Percentiles rank a stretch among this genome's conserved stretches.
These are phyloP conservation scores for Muraenolepis orangiensis DNA, from an alignment of 2,797 vertebrate genomes.

Conservation along the genomic window DNA sequence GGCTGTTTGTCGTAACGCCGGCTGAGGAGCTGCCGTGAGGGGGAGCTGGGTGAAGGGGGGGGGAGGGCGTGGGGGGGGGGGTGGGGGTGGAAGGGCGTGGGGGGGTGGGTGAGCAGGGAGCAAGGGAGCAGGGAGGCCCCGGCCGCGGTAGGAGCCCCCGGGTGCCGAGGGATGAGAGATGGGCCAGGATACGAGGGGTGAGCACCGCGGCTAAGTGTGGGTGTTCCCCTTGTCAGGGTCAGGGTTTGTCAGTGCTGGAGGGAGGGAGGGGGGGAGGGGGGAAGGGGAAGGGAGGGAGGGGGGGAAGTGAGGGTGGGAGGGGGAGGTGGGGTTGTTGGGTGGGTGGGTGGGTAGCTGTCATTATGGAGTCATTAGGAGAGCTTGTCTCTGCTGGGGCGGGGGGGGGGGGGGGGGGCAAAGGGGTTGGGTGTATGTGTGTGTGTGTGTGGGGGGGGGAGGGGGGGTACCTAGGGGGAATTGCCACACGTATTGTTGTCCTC, in stretches of 20 bases:
- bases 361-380: conserved; percentile 68
- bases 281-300: no score
- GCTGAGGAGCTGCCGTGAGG: conserved; percentile 12
- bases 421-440: conserved; percentile 4
- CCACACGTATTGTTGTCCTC: conserved; percentile 36
- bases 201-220: conserved; percentile 48
- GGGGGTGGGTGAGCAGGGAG: no score
- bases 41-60: conserved; percentile 50
- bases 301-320: conserved; percentile 32
- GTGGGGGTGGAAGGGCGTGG: no score
- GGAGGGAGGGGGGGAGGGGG: conserved; percentile 44
- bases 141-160: no score
- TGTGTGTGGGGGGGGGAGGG: no score
- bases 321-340: conserved; percentile 7
- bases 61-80: conserved; percentile 40
- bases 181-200: conserved; percentile 51
- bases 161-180: conserved; percentile 47
- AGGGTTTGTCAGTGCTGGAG: conserved; percentile 60
- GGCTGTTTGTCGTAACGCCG: conserved; percentile 48
- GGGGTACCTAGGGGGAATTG: conserved; percentile 11
- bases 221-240: conserved; percentile 64
- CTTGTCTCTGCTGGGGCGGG: conserved; percentile 49
- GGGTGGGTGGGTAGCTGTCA: conserved; percentile 53
- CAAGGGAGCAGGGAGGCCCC: no score
- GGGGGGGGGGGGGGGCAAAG: conserved; percentile 46